These are phyloP conservation scores for Puma concolor DNA, from an alignment of 2,113 vertebrate genomes.

Conservation along the genomic window DNA sequence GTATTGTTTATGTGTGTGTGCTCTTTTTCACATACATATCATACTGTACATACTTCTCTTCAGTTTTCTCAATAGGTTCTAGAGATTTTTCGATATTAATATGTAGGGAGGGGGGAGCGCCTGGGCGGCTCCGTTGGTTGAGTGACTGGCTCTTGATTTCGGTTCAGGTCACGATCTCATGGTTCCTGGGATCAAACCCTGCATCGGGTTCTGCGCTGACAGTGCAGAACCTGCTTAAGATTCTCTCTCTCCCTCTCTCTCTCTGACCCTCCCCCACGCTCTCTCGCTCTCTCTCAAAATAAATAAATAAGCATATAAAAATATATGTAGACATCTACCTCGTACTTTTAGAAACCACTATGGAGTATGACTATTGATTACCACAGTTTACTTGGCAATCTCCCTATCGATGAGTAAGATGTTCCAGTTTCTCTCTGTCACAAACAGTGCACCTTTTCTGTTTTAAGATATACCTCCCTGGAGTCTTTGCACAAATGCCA, in stretches of 20 bases:
- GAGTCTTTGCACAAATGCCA: neutral
- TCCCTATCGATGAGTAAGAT: conserved; percentile 60
- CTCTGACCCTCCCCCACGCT: too few relatives aligned
- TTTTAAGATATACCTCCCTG: conserved; percentile 32
- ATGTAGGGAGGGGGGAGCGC: neutral
- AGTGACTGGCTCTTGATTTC: too few relatives aligned
- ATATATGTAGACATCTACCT: conserved; percentile 24
- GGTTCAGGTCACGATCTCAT: too few relatives aligned
- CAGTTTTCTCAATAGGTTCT: neutral
- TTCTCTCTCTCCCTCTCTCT: too few relatives aligned
- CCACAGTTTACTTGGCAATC: conserved; percentile 65
- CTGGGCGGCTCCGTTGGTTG: too few relatives aligned
- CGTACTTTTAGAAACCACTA: conserved; percentile 53
- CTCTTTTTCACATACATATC: neutral
- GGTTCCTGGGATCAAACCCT: too few relatives aligned
- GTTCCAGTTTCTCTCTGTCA: conserved; percentile 22
- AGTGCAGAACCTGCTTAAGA: too few relatives aligned
- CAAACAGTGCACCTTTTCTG: conserved; percentile 44
- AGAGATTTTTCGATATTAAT: neutral
- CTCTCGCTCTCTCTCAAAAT: too few relatives aligned
- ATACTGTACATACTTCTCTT: neutral
- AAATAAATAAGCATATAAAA: too few relatives aligned
- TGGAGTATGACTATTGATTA: neutral
- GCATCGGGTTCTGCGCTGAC: too few relatives aligned
- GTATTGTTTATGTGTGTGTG: neutral